Evolutionary conservation across 2,888 invertebrate species (phyloP).

Genomic region (Pegoplata infirma): DNA sequence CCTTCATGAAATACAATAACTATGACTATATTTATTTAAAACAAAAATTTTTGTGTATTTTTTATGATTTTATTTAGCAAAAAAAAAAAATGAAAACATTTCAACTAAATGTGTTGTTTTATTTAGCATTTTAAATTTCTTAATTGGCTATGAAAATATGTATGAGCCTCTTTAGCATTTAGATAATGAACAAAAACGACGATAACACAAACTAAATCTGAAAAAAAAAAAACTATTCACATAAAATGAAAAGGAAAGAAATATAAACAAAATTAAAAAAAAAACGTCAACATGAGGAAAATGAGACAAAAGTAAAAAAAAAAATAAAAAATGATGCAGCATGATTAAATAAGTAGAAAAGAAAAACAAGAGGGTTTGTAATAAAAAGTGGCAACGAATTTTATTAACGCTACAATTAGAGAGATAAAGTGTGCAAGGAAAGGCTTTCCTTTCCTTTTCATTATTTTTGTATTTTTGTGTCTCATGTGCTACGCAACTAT

Average conservation of each 20-base stretch:
- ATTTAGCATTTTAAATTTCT: constrained; percentile 50
- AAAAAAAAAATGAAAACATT: constrained; percentile 46
- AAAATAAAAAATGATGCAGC: constrained; percentile 10
- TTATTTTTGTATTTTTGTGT: too few species aligned
- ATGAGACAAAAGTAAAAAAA: constrained; percentile 49
- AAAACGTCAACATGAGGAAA: constrained; percentile 49
- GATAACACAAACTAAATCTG: constrained; percentile 41
- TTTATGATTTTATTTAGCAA: constrained; percentile 34
- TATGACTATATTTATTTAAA: neutral
- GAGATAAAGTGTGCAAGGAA: too few species aligned
- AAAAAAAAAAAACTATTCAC: constrained; percentile 49
- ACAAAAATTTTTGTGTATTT: neutral
- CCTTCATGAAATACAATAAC: neutral
- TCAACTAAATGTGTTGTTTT: constrained; percentile 38
- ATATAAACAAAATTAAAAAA: constrained; percentile 25
- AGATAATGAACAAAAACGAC: constrained; percentile 42
- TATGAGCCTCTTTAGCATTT: constrained; percentile 40
- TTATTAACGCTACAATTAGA: too few species aligned
- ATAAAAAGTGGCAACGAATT: neutral
- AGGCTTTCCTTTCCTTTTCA: too few species aligned
- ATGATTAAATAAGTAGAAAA: neutral
- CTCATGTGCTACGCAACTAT: too few species aligned
- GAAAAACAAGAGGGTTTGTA: neutral
- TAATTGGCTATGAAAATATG: constrained; percentile 51
- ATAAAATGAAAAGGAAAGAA: too few species aligned